Evolutionary conservation across 2,113 vertebrate genomes (phyloP).

Genomic region (Dromas ardeola): DNA sequence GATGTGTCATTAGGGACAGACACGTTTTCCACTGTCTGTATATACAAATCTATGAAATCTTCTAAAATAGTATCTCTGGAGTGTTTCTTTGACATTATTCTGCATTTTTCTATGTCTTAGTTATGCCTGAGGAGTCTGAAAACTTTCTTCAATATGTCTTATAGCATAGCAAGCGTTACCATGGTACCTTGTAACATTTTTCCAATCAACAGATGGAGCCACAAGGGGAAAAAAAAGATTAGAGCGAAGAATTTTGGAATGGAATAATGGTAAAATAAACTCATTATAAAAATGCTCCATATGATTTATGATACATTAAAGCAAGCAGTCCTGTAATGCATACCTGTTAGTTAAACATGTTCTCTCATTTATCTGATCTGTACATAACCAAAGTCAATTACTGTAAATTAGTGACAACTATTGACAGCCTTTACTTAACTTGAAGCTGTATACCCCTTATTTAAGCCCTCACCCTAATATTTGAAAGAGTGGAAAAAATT

Average conservation of each 20-base stretch:
- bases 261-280: constrained; percentile 68
- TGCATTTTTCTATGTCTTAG: constrained; percentile 25
- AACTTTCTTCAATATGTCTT: constrained; percentile 46
- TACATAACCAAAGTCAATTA: constrained; percentile 35
- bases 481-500: not conserved
- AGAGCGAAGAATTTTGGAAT: constrained; percentile 59
- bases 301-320: constrained; percentile 47
- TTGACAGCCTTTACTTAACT: not conserved
- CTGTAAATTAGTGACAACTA: not conserved
- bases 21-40: not conserved
- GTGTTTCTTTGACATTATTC: constrained; percentile 14
- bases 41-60: not conserved
- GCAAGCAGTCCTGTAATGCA: constrained; percentile 48
- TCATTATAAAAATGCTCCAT: constrained; percentile 52
- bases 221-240: constrained; percentile 21
- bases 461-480: not conserved
- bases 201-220: constrained; percentile 69
- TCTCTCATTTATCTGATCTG: constrained; percentile 31
- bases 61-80: not conserved
- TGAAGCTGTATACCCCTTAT: not conserved
- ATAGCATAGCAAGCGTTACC: constrained; percentile 61
- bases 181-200: constrained; percentile 71
- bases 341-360: constrained; percentile 57
- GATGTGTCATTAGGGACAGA: not conserved
- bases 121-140: constrained; percentile 54